Base-by-base conservation (phyloP, 53 echinoderm and acorn worm species). In the Luidia sarsii region DNA sequence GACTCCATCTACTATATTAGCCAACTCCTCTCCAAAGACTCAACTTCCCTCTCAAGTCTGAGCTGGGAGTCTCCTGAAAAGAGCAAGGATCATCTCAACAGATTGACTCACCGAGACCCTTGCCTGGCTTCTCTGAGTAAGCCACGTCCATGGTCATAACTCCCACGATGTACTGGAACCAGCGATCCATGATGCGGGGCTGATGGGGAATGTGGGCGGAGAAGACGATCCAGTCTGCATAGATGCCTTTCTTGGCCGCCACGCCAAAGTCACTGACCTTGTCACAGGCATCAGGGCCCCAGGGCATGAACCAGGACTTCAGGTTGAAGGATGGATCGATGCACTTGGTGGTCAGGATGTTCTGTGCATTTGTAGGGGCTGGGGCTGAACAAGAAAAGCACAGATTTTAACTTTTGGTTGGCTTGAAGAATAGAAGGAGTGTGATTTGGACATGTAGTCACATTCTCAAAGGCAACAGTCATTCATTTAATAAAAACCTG, bases 161-260 rank as follows among this genome's bases (percentile, higher is more conserved):
- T 1, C 94, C 91, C 7, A 97, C 52, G 59, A 97, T 72, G 49
- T 91, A 97, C 87, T 94, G 97, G 39, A 97, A 97, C 54, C 83
- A 71, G 2, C 89, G 85, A 7, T 86, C 70, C 93, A 97, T 97
- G 29, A 50, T 71, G 19, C 61, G 67, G 14, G 88, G 88, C 38
- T 71, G 49, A 57, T 91, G 86, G 1, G 97, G 97, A 70, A 97
- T 88, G 48, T 83, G 72, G 25, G 87, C 72, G 2, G 97, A 79
- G 29, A 97, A 97, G 31, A 91, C 93, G 30, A 97, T 97, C 84
- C 85, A 84, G 43, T 88, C 82, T 1, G 97, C 94, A 31, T 84
- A 69, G 21, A 94, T 87, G 16, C 83, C 71, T 49, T 79, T 83
- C n/a, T 54, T 63, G 35, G 85, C 75, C 3, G 97, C 97, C 74